Conservation (phyloP, 2,797 vertebrate species). For the Acanthopagrus latus region DNA sequence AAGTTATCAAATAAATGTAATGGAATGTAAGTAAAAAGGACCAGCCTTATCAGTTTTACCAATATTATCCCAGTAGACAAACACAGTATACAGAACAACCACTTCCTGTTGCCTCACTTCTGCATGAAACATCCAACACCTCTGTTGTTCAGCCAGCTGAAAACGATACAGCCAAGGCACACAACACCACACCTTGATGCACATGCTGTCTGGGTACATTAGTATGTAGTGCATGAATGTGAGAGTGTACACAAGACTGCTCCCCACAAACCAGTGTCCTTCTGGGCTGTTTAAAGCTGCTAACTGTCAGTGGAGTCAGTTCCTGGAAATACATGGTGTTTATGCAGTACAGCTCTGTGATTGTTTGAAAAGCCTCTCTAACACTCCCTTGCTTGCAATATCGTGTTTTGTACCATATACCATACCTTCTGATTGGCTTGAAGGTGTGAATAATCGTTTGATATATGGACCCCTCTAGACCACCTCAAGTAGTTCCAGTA, state of each 20-base stretch:
- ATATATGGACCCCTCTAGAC: too few species aligned
- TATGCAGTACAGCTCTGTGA: background rate
- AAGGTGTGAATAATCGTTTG: too few species aligned
- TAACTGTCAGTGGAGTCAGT: conserved; percentile 16
- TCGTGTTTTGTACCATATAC: background rate
- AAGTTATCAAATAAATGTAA: too few species aligned
- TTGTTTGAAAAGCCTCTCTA: background rate
- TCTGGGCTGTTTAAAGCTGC: conserved; percentile 29
- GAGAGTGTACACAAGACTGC: conserved; percentile 35
- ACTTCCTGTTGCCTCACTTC: conserved; percentile 2
- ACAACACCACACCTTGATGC: conserved; percentile 36
- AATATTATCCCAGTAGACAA: too few species aligned
- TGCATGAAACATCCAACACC: conserved; percentile 8
- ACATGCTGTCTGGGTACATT: conserved; percentile 36
- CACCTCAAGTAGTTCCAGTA: too few species aligned
- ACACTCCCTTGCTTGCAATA: too few species aligned
- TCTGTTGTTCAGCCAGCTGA: conserved; percentile 39
- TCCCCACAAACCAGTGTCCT: conserved; percentile 22
- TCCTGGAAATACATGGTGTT: conserved; percentile 14
- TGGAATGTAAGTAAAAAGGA: too few species aligned
- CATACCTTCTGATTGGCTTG: too few species aligned
- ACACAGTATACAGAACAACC: too few species aligned
- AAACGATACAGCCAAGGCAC: conserved; percentile 8
- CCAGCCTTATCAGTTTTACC: too few species aligned
- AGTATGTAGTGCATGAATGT: conserved; percentile 37